phyloP scores from a whole-genome alignment of 2,888 invertebrate species.

The Tuberolachnus salignus region DNA sequence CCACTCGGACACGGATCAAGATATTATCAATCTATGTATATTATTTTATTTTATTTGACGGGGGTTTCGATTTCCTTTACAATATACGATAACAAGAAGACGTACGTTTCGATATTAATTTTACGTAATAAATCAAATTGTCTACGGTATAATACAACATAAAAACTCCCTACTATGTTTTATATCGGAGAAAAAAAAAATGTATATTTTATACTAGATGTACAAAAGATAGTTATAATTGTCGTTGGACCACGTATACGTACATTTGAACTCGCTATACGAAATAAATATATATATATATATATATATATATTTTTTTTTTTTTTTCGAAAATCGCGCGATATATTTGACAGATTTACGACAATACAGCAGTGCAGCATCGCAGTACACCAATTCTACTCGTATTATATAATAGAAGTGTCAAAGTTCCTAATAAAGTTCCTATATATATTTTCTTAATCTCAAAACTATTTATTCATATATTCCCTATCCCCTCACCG shows the following conservation, averaged over 20 bases:
- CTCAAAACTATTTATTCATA: not conserved
- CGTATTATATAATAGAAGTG: not conserved
- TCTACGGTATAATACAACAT: too few species aligned
- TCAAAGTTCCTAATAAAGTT: not conserved
- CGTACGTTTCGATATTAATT: too few species aligned
- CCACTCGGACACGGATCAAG: too few species aligned
- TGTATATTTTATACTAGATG: not conserved
- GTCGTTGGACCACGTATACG: not conserved
- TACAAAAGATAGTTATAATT: not conserved
- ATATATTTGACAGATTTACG: constrained; percentile 40
- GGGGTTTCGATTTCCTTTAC: too few species aligned
- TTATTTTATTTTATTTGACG: too few species aligned
- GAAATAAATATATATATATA: not conserved
- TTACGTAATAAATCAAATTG: too few species aligned
- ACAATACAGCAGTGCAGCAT: not conserved
- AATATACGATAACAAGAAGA: too few species aligned
- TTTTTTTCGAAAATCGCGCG: not conserved
- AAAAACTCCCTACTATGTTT: not conserved
- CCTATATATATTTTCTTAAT: not conserved
- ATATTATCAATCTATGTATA: too few species aligned
- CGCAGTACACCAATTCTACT: not conserved
- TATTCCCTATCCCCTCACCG: not conserved
- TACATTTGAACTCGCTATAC: too few species aligned
- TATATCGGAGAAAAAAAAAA: not conserved
- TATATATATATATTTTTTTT: too few species aligned